Base-by-base conservation (phyloP, 1,140 invertebrate species). In the Tetranychus cinnabarinus region DNA sequence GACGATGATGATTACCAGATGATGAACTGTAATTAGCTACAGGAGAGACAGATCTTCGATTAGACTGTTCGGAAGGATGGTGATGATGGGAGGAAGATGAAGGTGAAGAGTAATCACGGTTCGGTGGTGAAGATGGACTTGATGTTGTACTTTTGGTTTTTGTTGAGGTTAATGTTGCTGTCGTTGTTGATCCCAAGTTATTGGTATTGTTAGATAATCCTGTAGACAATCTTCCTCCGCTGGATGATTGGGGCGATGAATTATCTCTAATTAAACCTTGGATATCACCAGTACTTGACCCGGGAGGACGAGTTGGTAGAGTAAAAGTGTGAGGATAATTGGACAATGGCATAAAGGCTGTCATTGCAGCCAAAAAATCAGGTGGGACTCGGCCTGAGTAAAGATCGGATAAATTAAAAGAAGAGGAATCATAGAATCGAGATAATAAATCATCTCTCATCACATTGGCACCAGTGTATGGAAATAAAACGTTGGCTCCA, bases 391-490 rank as follows among this genome's bases (percentile, higher is more conserved):
- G 57, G 75, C 70, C 75, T 64, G 56, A 61, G 54, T 68, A 68
- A 15, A 65, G 58, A 8, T 80, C 79, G n/a, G 47, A 59, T n/a
- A 77, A 70, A 60, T 70, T 75, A 58, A 78, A 74, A 0, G 77
- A 75, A 8, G 75, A 72, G 45, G 75, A 73, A 5, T 86, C 84
- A 68, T 87, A 90, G 7, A 89, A 74, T 62, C 87, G 78, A 2
- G 85, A 83, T 54, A 90, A 70, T 56, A 90, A 80, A 67, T 90
- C 86, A n/a, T 81, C 81, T 74, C 80, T 74, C 15, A 52, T 52
- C 66, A 83, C 69, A 61, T 74, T 65, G 3, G 76, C 70, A 65
- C 70, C 62, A 65, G 79, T 65, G n/a, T 76, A 72, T 13, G 74
- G 66, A 67, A 74, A 75, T 13, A 71, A 69, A 7, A 56, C 15